Percentiles rank a stretch among this genome's conserved stretches.
Evolutionary conservation across 2,113 vertebrate genomes (phyloP).

Genomic region (Salvator merianae): DNA sequence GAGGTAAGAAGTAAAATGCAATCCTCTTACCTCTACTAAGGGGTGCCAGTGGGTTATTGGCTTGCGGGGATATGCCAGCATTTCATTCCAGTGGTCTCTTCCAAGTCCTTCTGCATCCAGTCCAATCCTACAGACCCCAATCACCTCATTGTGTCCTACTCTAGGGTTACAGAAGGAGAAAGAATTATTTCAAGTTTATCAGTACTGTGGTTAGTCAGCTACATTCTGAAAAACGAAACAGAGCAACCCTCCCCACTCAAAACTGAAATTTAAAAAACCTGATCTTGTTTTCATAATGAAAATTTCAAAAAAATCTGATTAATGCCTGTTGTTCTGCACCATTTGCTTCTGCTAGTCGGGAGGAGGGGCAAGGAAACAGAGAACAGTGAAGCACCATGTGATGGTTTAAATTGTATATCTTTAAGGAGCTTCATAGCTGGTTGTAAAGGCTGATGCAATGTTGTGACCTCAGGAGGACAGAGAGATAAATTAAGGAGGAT

Average conservation of each 20-base stretch:
- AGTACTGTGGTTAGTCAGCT: background rate
- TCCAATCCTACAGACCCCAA: constrained; percentile 90
- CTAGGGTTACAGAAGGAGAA: constrained; percentile 67
- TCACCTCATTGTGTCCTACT: constrained; percentile 98
- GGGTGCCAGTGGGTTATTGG: constrained; percentile 98
- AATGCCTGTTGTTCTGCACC: background rate
- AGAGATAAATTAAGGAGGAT: too few species aligned
- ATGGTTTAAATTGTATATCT: too few species aligned
- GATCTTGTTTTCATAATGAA: too few species aligned
- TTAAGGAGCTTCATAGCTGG: too few species aligned
- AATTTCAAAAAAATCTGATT: background rate
- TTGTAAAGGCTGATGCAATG: too few species aligned
- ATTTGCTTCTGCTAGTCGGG: background rate
- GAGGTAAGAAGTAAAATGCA: background rate
- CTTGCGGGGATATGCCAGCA: constrained; percentile 96
- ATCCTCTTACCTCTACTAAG: constrained; percentile 87
- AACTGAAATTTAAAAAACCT: background rate
- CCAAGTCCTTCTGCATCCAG: constrained; percentile 94
- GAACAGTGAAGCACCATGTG: background rate
- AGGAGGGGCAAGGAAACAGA: background rate
- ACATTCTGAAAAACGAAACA: background rate
- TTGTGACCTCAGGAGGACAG: too few species aligned
- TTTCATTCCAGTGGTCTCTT: constrained; percentile 98
- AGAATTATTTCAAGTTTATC: background rate
- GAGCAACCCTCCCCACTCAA: too few species aligned